Evolutionary conservation across 1,140 invertebrate genomes (phyloP).

Genomic region (Bombus terrestris): DNA sequence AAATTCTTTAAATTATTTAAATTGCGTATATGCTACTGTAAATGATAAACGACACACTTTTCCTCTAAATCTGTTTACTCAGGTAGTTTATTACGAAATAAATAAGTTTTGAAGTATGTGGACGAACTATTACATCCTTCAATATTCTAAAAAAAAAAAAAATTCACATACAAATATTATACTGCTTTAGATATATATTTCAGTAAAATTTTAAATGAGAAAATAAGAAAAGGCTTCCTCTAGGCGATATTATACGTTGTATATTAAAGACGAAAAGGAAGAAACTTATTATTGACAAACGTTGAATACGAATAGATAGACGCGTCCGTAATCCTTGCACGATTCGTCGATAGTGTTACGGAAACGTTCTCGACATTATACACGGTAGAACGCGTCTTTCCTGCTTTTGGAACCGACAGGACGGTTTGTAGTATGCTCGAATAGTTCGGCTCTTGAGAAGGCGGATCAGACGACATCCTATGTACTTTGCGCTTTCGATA

Average conservation of each 20-base stretch:
- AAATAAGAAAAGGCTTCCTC: background rate
- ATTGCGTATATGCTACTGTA: no score
- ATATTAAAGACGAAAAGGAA: background rate
- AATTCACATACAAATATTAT: no score
- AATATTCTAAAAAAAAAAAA: no score
- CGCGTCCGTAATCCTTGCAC: slow-evolving; percentile 26
- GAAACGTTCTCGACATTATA: slow-evolving; percentile 56
- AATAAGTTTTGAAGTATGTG: no score
- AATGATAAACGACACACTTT: no score
- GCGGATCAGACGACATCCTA: slow-evolving; percentile 62
- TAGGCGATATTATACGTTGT: background rate
- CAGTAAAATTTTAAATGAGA: background rate
- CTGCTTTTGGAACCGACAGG: slow-evolving; percentile 48
- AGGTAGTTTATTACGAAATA: no score
- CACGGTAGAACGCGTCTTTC: slow-evolving; percentile 48
- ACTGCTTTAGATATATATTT: background rate
- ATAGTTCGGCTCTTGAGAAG: slow-evolving; percentile 56
- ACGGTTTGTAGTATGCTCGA: slow-evolving; percentile 53
- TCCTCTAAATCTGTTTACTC: no score
- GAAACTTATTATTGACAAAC: slow-evolving; percentile 36
- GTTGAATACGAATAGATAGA: slow-evolving; percentile 28
- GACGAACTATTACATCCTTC: no score
- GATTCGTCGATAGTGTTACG: slow-evolving; percentile 63
- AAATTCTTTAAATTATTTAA: no score
- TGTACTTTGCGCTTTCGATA: slow-evolving; percentile 62